Evolutionary conservation across 2,113 vertebrate species (phyloP), one percentile per base, ranked within the genome.

Genomic region (Ceyx melanurus): DNA sequence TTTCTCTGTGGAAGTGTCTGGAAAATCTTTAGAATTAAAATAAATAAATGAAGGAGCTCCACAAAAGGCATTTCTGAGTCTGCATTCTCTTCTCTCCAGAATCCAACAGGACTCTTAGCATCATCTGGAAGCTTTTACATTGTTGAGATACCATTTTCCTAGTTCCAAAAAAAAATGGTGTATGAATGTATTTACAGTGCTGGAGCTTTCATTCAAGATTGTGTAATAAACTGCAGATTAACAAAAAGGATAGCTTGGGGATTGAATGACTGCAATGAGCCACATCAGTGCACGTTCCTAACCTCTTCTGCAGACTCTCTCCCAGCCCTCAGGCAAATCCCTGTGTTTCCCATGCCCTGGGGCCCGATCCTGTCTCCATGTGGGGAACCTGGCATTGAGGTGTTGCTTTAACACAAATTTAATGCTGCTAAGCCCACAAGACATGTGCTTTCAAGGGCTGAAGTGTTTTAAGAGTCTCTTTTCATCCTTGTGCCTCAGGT

Each of bases 1-100:
- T 91, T 95, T 86, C 89, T 85, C 67, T 93, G 92, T 64, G 91
- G 89, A 95, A 17, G 48, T 58, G 92, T 82, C 89, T 95, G 94
- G 96, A 96, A 95, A 95, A 85, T 89, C 75, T 80, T 91, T 50
- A 45, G 84, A 53, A 18, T 89, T 92, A 85, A 94, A 92, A 93
- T 86, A 95, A 95, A 95, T 72, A 93, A 90, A 79, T 45, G 92
- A 37, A 70, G 42, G 66, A 91, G 7, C 86, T 87, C 5, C 86
- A 93, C 94, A 93, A 96, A 90, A 90, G 70, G 75, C 78, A 87
- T 95, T 96, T 91, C 64, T 20, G 35, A 85, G 89, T 73, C 91
- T 88, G 75, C 64, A 33, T 37, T 77, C 12, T 33, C 12, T 67
- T 37, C 5, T 42, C 58, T 85, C 60, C 79, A 91, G 91, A 89